Conservation (phyloP, 2,113 vertebrate genomes). For the Syngnathus scovelli region DNA sequence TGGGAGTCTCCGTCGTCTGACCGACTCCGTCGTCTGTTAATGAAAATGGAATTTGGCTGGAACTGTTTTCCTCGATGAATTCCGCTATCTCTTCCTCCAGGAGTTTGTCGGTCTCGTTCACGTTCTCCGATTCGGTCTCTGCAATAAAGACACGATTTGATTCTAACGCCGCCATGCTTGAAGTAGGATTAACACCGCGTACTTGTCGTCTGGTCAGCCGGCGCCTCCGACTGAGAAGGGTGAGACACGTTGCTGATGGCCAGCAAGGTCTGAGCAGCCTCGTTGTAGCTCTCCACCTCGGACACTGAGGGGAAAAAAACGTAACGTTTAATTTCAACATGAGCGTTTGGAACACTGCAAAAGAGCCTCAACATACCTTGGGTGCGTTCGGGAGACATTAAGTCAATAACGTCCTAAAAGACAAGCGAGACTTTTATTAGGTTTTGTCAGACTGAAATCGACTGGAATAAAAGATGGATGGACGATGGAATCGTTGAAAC, state of each 20-base stretch:
- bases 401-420: conserved; percentile 73
- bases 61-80: conserved; percentile 3
- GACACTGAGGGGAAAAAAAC: conserved; percentile 52
- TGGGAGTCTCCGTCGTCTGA: conserved; percentile 7
- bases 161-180: neutral
- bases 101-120: conserved; percentile 21
- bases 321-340: neutral
- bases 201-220: conserved; percentile 30
- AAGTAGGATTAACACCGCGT: too few relatives aligned
- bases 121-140: conserved; percentile 26
- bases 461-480: neutral
- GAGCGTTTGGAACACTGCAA: neutral
- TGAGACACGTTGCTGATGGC: conserved; percentile 76
- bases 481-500: neutral
- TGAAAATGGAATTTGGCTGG: neutral
- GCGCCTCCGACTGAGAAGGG: conserved; percentile 25
- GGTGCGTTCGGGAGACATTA: conserved; percentile 64
- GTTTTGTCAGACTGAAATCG: neutral
- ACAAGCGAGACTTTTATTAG: conserved; percentile 10
- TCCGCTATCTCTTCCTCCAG: conserved; percentile 19
- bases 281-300: conserved; percentile 76
- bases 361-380: conserved; percentile 72
- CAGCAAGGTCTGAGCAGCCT: conserved; percentile 87
- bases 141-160: conserved; percentile 15
- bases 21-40: neutral